Percentiles rank a stretch among this genome's conserved stretches.
phyloP scores from a whole-genome alignment of 2,113 vertebrate species.

The Muntiacus reevesi region DNA sequence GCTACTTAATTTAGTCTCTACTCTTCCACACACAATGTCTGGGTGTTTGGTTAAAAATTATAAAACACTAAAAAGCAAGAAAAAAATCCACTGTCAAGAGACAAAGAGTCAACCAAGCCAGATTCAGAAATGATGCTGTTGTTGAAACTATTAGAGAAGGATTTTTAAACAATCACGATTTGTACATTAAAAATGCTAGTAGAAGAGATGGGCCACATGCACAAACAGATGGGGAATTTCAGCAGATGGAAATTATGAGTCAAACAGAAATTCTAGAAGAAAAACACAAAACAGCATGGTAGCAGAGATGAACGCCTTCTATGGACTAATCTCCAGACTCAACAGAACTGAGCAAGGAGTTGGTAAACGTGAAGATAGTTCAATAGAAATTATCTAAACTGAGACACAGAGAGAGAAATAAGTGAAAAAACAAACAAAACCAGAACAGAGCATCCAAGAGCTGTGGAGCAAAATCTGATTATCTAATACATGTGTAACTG shows the following conservation, averaged over 20 bases:
- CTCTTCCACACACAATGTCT: background rate
- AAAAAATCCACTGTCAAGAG: background rate
- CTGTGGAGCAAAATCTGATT: background rate
- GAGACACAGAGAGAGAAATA: background rate
- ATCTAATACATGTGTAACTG: background rate
- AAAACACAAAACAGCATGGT: background rate
- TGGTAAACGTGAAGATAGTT: background rate
- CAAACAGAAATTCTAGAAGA: background rate
- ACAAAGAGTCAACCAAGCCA: background rate
- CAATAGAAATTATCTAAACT: background rate
- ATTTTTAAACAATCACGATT: background rate
- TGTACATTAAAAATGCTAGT: background rate
- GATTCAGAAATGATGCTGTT: background rate
- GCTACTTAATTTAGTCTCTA: background rate
- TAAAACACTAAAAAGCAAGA: background rate
- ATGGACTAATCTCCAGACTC: background rate
- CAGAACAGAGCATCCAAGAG: background rate
- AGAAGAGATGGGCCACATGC: background rate
- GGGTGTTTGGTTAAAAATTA: background rate
- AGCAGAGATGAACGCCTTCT: background rate
- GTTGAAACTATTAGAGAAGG: background rate
- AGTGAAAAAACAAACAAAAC: background rate
- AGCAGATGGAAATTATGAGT: background rate
- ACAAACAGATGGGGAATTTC: background rate
- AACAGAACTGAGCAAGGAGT: background rate